Evolutionary conservation across 2,797 vertebrate genomes (phyloP).

Genomic region (Neosilurus mollespiculum): DNA sequence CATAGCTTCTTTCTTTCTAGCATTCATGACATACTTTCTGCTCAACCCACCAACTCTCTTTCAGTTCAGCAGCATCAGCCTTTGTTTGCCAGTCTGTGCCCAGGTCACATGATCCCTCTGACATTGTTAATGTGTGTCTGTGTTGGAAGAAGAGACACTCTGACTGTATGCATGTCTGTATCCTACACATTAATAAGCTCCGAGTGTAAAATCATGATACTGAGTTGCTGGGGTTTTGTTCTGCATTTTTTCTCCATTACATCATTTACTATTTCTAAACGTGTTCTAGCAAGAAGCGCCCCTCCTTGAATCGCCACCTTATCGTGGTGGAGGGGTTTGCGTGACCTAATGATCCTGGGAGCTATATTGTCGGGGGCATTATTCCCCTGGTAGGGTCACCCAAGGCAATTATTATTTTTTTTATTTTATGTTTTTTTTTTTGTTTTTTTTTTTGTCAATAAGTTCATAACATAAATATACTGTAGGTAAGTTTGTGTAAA

Average conservation of each 20-base stretch:
- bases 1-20: not conserved
- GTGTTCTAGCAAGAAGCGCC: too few species aligned
- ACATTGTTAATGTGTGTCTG: slow-evolving; percentile 12
- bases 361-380: too few species aligned
- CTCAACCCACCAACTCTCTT: slow-evolving; percentile 39
- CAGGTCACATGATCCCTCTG: slow-evolving; percentile 28
- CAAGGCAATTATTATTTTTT: too few species aligned
- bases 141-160: not conserved
- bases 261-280: not conserved
- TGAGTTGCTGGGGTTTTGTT: not conserved
- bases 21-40: slow-evolving; percentile 14
- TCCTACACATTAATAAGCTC: not conserved
- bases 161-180: not conserved
- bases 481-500: too few species aligned
- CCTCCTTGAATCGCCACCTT: too few species aligned
- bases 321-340: too few species aligned
- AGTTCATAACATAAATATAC: too few species aligned
- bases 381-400: too few species aligned
- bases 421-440: too few species aligned
- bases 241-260: not conserved
- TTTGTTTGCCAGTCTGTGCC: slow-evolving; percentile 40
- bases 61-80: slow-evolving; percentile 15
- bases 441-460: too few species aligned
- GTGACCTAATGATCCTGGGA: too few species aligned
- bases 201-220: not conserved